Conservation (phyloP, 2,113 vertebrate genomes). For the Ageneiosus marmoratus region DNA sequence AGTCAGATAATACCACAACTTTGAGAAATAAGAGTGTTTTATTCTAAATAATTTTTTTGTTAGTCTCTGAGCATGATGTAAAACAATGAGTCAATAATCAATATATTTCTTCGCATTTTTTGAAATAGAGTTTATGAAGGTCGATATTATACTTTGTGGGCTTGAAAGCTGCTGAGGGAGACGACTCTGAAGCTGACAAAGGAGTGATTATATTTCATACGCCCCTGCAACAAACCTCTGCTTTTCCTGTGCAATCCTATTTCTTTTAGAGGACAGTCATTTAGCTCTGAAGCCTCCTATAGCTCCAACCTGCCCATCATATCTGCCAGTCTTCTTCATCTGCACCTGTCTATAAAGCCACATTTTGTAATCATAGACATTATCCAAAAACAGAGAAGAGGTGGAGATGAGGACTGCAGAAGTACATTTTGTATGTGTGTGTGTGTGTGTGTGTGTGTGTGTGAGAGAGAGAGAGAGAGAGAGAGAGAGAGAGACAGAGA, state of each 20-base stretch:
- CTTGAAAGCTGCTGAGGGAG: slow-evolving; percentile 62
- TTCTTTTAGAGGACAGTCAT: neutral
- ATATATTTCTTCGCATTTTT: neutral
- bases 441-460: too few species aligned
- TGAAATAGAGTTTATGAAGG: slow-evolving; percentile 35
- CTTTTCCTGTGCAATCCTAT: slow-evolving; percentile 39
- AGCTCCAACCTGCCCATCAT: neutral
- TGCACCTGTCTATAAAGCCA: neutral
- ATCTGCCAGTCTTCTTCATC: neutral
- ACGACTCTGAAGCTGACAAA: slow-evolving; percentile 59
- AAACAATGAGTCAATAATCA: neutral
- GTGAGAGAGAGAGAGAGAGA: neutral
- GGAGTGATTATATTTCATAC: slow-evolving; percentile 71
- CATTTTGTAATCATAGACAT: neutral
- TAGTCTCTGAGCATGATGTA: neutral
- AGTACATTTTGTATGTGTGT: neutral
- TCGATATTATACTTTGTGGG: slow-evolving; percentile 50
- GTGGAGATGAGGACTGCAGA: neutral
- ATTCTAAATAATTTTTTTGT: neutral
- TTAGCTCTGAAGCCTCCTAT: neutral
- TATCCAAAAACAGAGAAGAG: neutral
- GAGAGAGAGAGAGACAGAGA: neutral
- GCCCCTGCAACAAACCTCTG: slow-evolving; percentile 59
- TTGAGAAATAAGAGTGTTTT: neutral
- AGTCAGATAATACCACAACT: neutral